Evolutionary conservation across 2,113 vertebrate genomes (phyloP), one percentile per base, ranked within the genome.

Genomic region (Elephas maximus): DNA sequence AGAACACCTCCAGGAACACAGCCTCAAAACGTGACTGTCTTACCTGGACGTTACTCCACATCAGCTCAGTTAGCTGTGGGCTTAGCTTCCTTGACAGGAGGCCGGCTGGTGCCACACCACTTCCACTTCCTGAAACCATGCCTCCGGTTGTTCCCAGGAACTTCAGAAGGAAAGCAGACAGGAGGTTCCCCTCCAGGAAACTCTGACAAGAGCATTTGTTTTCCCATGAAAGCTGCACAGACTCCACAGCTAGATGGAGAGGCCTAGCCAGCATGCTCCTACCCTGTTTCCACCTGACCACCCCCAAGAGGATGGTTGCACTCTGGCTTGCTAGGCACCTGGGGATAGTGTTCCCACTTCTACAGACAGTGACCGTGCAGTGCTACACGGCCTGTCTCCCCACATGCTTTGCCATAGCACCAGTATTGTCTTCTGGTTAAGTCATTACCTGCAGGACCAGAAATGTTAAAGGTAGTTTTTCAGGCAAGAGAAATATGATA

Each of bases 341-440:
- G 17, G 23, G 44, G 4, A 4, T 63, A 30, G 69, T 17, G 2
- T 2, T 21, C 44, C 37, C 48, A 48, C 21, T 33, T n/a, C 44
- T 8, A n/a, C 6, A 17, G n/a, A 48, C 28, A 23, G 28, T 33
- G 30, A 24, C 65, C 45, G 0, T 17, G 28, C 6, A 9, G 11
- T 45, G 57, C 57, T 21, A 23, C 15, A 45, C 57, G 2, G 11
- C 45, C 20, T 26, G 53, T 21, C 80, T 60, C 15, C 28, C 2
- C 15, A 67, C 79, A 90, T 83, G 79, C 91, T 77, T 53, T 96
- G 92, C 92, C 84, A 91, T 53, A 93, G 96, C 33, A 37, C 95
- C 97, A 74, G 96, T 89, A 92, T 96, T 97, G 95, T 97, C 97
- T 98, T 78, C 96, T 96, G 12, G 82, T 95, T 97, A 33, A 69